Evolutionary conservation across 2,113 vertebrate genomes (phyloP).

Genomic region (Macrotis lagotis): DNA sequence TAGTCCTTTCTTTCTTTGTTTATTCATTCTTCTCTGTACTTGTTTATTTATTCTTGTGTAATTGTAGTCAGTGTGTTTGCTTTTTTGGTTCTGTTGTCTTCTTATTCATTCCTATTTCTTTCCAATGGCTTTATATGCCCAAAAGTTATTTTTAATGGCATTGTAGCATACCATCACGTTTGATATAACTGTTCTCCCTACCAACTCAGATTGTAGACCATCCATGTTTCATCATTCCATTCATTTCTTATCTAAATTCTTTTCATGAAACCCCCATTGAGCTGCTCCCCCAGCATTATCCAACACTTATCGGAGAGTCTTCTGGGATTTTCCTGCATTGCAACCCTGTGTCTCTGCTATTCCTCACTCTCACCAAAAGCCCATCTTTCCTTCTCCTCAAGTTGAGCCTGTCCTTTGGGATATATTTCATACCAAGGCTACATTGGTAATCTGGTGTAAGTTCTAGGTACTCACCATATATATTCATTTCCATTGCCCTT

Average conservation of each 20-base stretch:
- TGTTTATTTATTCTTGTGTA: neutral
- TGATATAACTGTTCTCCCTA: neutral
- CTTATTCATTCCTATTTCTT: neutral
- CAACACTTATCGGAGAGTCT: neutral
- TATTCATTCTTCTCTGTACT: neutral
- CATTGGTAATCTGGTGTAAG: neutral
- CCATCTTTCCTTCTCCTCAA: neutral
- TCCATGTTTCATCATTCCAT: neutral
- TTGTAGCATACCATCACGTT: neutral
- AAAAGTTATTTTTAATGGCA: neutral
- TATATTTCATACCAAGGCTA: neutral
- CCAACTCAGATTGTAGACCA: neutral
- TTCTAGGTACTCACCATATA: neutral
- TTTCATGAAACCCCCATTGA: neutral
- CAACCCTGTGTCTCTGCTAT: neutral
- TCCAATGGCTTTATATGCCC: neutral
- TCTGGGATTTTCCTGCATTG: neutral
- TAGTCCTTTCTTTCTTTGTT: neutral
- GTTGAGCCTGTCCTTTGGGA: neutral
- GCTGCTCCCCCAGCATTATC: neutral
- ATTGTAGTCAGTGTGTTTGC: neutral
- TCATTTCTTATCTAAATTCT: neutral
- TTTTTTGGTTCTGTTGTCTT: neutral
- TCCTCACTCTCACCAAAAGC: neutral
- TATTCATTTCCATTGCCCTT: neutral